phyloP scores from a whole-genome alignment of 1,140 invertebrate species.

The Drosophila tristis region DNA sequence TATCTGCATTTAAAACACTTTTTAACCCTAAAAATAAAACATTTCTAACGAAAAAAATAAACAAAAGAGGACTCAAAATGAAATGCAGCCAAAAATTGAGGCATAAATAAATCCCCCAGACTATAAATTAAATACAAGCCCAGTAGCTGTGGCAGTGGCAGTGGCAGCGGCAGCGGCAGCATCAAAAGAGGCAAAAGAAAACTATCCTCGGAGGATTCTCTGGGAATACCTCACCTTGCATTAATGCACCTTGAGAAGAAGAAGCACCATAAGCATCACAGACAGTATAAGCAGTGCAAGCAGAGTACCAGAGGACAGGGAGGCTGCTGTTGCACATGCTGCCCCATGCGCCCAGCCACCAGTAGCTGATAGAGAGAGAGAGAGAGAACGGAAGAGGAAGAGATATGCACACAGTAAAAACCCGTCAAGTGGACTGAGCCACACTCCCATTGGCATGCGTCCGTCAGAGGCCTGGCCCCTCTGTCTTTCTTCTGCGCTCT shows the following conservation, averaged over 20 bases:
- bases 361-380: background rate
- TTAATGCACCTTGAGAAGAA: background rate
- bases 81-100: slow-evolving; percentile 44
- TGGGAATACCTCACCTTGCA: too few relatives aligned
- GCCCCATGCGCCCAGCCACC: background rate
- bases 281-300: slow-evolving; percentile 5
- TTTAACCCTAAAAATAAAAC: slow-evolving; percentile 45
- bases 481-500: slow-evolving; percentile 20
- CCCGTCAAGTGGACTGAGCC: background rate
- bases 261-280: background rate
- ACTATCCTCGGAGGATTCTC: background rate
- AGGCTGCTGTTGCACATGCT: slow-evolving; percentile 37
- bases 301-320: background rate
- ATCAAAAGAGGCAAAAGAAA: background rate
- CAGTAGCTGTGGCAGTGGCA: background rate
- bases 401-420: slow-evolving; percentile 5
- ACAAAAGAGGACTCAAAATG: slow-evolving; percentile 24
- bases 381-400: background rate
- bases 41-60: slow-evolving; percentile 37
- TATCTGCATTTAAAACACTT: slow-evolving; percentile 39
- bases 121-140: slow-evolving; percentile 49
- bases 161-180: background rate
- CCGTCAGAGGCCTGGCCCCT: slow-evolving; percentile 18
- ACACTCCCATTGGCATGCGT: slow-evolving; percentile 1
- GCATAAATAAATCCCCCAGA: slow-evolving; percentile 49